Percentiles rank a stretch among this genome's conserved stretches.
phyloP scores from a whole-genome alignment of 2,888 invertebrate genomes.

The Tenthredo mesomela region DNA sequence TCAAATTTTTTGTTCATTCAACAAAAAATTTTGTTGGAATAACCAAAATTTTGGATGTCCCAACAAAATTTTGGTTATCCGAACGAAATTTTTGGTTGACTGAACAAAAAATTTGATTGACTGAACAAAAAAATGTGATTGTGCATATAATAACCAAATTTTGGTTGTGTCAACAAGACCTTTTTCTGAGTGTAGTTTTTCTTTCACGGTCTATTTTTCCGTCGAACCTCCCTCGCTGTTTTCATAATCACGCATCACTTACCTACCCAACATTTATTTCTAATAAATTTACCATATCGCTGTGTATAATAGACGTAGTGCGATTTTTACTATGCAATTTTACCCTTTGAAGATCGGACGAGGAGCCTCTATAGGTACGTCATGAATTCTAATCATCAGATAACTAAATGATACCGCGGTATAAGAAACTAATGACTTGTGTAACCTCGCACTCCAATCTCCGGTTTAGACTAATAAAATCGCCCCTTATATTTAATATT shows the following conservation, averaged over 20 bases:
- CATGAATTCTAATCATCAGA: conserved; percentile 2
- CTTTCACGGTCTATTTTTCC: not conserved
- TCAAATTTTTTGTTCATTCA: no score
- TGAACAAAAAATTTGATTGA: no score
- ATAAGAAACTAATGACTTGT: not conserved
- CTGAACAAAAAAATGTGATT: no score
- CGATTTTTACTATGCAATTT: not conserved
- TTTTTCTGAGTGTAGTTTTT: no score
- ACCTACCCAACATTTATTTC: not conserved
- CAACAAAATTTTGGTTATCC: no score
- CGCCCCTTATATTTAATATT: not conserved
- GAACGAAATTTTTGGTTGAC: no score
- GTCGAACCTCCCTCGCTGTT: not conserved
- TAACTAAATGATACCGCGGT: not conserved
- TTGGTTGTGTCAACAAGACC: no score
- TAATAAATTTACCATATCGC: conserved; percentile 15
- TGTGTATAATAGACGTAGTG: not conserved
- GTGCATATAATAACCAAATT: no score
- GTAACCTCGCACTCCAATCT: not conserved
- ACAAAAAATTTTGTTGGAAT: no score
- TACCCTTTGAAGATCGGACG: not conserved
- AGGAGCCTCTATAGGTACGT: not conserved
- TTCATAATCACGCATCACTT: not conserved
- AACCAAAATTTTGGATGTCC: no score
- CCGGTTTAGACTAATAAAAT: not conserved